phyloP scores from a whole-genome alignment of 2,888 invertebrate genomes.

The Spodoptera littoralis region DNA sequence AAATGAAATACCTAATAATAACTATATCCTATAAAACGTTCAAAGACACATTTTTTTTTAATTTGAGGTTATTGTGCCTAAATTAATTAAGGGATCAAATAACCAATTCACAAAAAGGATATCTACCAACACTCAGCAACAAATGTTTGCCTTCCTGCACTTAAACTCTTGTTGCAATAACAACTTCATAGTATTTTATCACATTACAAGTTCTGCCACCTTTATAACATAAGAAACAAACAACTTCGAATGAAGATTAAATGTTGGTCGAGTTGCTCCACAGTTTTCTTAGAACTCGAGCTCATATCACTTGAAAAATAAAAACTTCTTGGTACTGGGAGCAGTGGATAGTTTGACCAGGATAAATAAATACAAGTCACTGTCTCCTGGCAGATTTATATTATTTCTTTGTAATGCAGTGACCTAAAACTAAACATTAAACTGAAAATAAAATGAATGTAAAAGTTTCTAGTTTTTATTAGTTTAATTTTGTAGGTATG shows the following conservation, averaged over 20 bases:
- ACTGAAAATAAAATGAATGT: too few relatives aligned
- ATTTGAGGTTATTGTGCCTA: too few relatives aligned
- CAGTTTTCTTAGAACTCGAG: constrained; percentile 24
- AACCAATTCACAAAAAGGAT: too few relatives aligned
- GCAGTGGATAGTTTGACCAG: neutral
- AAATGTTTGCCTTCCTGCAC: too few relatives aligned
- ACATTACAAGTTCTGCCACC: constrained; percentile 25
- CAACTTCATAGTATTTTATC: constrained; percentile 26
- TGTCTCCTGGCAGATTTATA: constrained; percentile 4
- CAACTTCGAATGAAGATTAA: constrained; percentile 48
- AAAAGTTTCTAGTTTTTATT: too few relatives aligned
- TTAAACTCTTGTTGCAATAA: constrained; percentile 14
- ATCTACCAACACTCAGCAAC: too few relatives aligned
- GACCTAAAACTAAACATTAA: too few relatives aligned
- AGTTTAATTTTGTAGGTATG: too few relatives aligned
- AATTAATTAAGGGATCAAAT: too few relatives aligned
- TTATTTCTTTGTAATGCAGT: neutral
- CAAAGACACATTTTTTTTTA: too few relatives aligned
- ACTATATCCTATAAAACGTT: too few relatives aligned
- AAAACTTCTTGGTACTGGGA: constrained; percentile 12
- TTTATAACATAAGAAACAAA: constrained; percentile 27
- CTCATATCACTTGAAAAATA: constrained; percentile 30
- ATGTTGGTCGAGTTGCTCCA: constrained; percentile 23
- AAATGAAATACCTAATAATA: too few relatives aligned
- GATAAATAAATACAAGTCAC: constrained; percentile 22